These are phyloP conservation scores for mouse (Mus musculus) DNA, from an alignment of 2,113 vertebrate species.

Conservation along the genomic window DNA sequence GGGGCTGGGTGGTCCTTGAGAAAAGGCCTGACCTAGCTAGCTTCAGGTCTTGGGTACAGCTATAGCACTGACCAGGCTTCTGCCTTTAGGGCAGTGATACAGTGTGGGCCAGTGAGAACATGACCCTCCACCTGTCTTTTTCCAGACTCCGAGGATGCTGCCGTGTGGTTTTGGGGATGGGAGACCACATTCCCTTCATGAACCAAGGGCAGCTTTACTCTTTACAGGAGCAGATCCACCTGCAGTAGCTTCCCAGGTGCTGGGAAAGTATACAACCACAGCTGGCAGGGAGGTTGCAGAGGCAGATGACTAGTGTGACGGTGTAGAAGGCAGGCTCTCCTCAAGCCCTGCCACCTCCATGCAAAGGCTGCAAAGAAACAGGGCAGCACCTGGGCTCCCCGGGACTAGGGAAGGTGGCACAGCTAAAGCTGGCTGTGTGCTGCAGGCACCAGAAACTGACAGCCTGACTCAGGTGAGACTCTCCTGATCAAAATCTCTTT, in stretches of 20 bases:
- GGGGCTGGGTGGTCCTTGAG: no score
- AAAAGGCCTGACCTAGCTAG: rapidly evolving
- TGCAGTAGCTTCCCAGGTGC: neutral
- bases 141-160: no score
- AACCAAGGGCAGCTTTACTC: neutral
- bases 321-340: neutral
- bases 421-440: neutral
- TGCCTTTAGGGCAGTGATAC: neutral
- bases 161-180: neutral
- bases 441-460: neutral
- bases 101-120: no score
- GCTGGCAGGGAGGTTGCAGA: neutral
- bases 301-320: neutral
- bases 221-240: neutral
- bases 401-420: neutral
- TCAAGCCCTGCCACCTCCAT: neutral
- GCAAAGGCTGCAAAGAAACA: neutral
- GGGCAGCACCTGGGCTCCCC: rapidly evolving
- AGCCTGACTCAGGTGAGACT: neutral
- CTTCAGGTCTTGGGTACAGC: neutral
- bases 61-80: neutral
- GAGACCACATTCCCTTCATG: neutral
- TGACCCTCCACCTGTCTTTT: neutral
- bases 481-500: neutral
- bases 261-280: no score